Conservation (phyloP, 1,140 invertebrate species). For the Dreissena rostriformis region DNA sequence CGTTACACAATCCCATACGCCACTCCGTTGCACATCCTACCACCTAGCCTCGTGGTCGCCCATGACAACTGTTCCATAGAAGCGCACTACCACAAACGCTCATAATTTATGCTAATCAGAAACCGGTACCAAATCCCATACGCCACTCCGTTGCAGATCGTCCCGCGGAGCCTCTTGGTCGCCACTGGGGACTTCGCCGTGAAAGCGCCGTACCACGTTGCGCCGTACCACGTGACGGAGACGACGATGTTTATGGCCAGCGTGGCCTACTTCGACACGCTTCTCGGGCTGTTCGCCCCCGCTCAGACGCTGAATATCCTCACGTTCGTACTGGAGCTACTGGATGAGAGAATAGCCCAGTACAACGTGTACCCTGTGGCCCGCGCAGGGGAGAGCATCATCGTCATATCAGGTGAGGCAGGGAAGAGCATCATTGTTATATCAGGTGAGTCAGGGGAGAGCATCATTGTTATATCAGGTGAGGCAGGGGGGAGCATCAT, state of each 20-base stretch:
- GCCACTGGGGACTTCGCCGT: too few species aligned
- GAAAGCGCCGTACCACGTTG: not conserved
- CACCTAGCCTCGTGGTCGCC: too few species aligned
- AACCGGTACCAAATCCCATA: too few species aligned
- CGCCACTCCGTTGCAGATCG: too few species aligned
- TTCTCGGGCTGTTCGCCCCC: slow-evolving; percentile 15
- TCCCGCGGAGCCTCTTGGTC: too few species aligned
- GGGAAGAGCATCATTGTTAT: not conserved
- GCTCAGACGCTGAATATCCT: slow-evolving; percentile 27
- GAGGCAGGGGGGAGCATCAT: not conserved
- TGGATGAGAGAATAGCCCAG: slow-evolving; percentile 45
- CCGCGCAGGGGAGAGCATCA: slow-evolving; percentile 3
- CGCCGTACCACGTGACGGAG: slow-evolving; percentile 15
- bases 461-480: slow-evolving; percentile 32
- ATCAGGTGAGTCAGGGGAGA: not conserved
- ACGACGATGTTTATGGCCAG: slow-evolving; percentile 34
- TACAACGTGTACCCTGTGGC: slow-evolving; percentile 46
- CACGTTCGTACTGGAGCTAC: slow-evolving; percentile 32
- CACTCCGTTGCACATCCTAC: too few species aligned
- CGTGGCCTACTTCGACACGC: not conserved
- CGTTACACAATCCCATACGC: too few species aligned
- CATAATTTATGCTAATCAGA: too few species aligned
- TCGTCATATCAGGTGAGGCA: slow-evolving; percentile 38
- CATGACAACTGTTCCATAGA: too few species aligned
- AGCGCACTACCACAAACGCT: too few species aligned